Conservation (phyloP, 2,113 vertebrate genomes). For the Sprattus sprattus region DNA sequence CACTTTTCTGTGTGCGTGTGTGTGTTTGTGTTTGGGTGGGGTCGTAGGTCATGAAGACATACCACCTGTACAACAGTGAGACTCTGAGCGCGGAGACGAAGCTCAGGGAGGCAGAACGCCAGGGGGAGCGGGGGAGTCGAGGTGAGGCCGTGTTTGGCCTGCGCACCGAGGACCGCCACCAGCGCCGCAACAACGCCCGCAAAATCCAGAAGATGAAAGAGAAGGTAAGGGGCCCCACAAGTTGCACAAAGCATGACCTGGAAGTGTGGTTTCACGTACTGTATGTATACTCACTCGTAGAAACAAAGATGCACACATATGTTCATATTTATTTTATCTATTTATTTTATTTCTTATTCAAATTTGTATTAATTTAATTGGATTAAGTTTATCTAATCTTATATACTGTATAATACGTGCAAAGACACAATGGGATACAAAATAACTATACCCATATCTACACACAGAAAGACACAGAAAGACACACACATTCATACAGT, state of each 20-base stretch:
- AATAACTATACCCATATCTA: no score
- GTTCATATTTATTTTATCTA: not conserved
- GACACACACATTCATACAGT: no score
- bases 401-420: no score
- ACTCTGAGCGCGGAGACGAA: slow-evolving; percentile 94
- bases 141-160: slow-evolving; percentile 91
- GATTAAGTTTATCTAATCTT: no score
- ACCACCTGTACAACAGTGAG: slow-evolving; percentile 97
- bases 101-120: slow-evolving; percentile 94
- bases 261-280: not conserved
- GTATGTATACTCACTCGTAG: not conserved
- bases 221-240: slow-evolving; percentile 75
- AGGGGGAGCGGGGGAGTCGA: slow-evolving; percentile 89
- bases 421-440: not conserved
- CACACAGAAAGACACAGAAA: not conserved
- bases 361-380: no score
- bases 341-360: no score
- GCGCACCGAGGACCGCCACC: slow-evolving; percentile 91
- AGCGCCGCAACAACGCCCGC: slow-evolving; percentile 95
- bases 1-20: not conserved
- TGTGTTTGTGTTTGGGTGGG: not conserved
- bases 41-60: slow-evolving; percentile 96
- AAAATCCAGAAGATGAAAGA: slow-evolving; percentile 99
- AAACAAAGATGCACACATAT: not conserved
- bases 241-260: not conserved